phyloP scores from a whole-genome alignment of 1,140 invertebrate species.

The Hestina assimilis region DNA sequence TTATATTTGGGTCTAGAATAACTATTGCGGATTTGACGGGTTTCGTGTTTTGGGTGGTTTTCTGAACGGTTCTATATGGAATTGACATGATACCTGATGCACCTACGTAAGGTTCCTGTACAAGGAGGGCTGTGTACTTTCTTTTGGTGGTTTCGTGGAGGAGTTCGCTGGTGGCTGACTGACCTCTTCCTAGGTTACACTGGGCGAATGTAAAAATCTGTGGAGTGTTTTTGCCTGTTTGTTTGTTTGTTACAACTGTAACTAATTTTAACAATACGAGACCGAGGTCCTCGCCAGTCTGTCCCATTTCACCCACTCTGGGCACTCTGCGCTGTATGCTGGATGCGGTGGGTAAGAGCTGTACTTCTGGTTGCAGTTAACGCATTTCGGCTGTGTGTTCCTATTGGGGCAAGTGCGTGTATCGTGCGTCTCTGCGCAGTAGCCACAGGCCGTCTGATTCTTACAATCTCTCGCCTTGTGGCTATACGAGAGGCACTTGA shows the following conservation, averaged over 20 bases:
- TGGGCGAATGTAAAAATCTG: neutral
- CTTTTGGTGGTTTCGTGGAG: too few relatives aligned
- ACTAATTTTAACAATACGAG: neutral
- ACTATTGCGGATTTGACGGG: conserved; percentile 9
- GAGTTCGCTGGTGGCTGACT: conserved; percentile 6
- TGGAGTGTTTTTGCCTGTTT: neutral
- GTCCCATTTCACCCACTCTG: conserved; percentile 6
- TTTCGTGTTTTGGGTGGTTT: too few relatives aligned
- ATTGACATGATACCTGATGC: too few relatives aligned
- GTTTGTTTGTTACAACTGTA: neutral
- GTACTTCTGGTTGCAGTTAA: neutral
- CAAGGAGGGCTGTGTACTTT: too few relatives aligned
- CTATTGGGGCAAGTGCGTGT: neutral
- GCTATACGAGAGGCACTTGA: conserved; percentile 7
- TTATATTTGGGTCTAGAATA: neutral
- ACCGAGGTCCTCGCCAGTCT: neutral
- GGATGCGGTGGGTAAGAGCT: neutral
- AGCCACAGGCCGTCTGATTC: neutral
- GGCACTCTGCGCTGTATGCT: neutral
- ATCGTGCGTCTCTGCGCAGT: neutral
- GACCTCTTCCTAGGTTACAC: conserved; percentile 5
- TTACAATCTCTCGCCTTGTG: neutral
- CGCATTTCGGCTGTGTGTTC: neutral
- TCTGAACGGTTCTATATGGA: too few relatives aligned
- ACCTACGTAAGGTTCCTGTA: too few relatives aligned